Conservation (phyloP, 2,113 vertebrate genomes). For the Ptilonorhynchus violaceus region DNA sequence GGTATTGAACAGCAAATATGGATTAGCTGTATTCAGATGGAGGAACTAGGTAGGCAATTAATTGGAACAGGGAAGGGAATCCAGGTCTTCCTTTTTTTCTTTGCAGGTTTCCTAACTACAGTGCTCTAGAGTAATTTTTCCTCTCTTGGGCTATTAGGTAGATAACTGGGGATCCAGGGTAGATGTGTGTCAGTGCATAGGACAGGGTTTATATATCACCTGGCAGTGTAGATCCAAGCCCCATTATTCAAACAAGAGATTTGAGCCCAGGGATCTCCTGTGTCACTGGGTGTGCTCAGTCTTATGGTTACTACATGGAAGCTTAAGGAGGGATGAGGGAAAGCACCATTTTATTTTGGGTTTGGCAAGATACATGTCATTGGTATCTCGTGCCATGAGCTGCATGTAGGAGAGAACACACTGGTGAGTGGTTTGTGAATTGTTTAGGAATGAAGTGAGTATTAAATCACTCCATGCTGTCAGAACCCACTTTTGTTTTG, state of each 20-base stretch:
- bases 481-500: not conserved
- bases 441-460: not conserved
- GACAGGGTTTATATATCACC: too few relatives aligned
- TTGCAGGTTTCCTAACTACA: not conserved
- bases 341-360: not conserved
- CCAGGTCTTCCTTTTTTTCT: not conserved
- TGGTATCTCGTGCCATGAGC: not conserved
- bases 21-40: not conserved
- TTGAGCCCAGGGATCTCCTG: not conserved
- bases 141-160: not conserved
- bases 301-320: not conserved
- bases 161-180: not conserved
- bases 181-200: not conserved
- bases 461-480: not conserved
- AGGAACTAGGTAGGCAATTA: not conserved
- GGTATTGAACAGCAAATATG: not conserved
- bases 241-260: not conserved
- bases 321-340: not conserved
- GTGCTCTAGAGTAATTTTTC: not conserved
- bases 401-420: not conserved
- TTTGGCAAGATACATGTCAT: accelerated
- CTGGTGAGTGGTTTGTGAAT: not conserved
- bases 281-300: not conserved
- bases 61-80: not conserved
- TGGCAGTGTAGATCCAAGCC: not conserved